phyloP scores from a whole-genome alignment of 2,797 vertebrate genomes.

The Xiphophorus birchmanni region DNA sequence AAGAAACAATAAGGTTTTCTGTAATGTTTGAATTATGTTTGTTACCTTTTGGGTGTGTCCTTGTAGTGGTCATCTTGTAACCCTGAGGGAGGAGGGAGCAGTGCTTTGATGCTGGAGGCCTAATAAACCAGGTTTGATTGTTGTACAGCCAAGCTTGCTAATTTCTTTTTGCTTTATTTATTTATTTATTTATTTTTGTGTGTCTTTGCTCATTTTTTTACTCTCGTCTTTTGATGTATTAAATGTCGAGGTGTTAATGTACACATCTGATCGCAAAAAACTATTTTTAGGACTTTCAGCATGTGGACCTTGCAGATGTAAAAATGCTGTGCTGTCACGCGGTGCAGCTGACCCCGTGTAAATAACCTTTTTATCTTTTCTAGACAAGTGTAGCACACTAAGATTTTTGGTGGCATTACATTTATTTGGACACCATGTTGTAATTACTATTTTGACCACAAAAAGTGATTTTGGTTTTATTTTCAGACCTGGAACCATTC shows the following conservation, averaged over 20 bases:
- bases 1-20: no score
- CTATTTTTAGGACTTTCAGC: not conserved
- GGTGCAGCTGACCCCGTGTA: conserved; percentile 29
- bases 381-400: conserved; percentile 25
- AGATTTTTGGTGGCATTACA: conserved; percentile 66
- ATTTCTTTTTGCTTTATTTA: no score
- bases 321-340: conserved; percentile 27
- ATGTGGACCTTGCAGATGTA: conserved; percentile 21
- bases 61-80: no score
- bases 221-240: conserved; percentile 1
- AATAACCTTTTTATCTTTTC: conserved; percentile 28
- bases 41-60: no score
- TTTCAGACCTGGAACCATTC: not conserved
- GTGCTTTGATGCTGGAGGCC: no score
- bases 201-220: not conserved
- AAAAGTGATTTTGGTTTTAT: not conserved
- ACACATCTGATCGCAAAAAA: conserved; percentile 11
- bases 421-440: conserved; percentile 27
- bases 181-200: no score
- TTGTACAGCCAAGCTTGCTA: no score
- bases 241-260: not conserved
- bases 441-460: not conserved
- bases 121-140: no score
- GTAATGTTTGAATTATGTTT: no score
- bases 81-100: no score